These are phyloP conservation scores for Protonemura montana DNA, from an alignment of 2,888 invertebrate genomes.

Conservation along the genomic window DNA sequence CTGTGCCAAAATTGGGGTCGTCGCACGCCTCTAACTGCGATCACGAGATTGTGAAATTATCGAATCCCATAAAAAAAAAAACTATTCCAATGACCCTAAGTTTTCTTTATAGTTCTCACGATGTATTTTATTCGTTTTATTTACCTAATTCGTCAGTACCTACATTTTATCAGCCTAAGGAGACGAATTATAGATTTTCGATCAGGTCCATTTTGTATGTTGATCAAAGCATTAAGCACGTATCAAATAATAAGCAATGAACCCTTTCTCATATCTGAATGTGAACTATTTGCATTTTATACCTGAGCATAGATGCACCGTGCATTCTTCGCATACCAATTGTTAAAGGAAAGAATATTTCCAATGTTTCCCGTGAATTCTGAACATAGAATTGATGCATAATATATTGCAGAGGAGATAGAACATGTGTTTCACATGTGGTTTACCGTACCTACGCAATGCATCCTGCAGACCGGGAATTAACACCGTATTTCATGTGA, in stretches of 20 bases:
- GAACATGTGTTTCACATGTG: neutral
- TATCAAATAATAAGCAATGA: neutral
- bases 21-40: too few species aligned
- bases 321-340: neutral
- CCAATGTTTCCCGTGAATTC: conserved; percentile 1
- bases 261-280: neutral
- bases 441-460: neutral
- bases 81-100: too few species aligned
- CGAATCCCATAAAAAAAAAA: too few species aligned
- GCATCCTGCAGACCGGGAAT: neutral
- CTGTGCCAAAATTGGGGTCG: too few species aligned
- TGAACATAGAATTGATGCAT: neutral
- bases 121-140: neutral
- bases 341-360: neutral
- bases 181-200: neutral
- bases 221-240: neutral
- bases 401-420: neutral
- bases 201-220: neutral
- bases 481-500: neutral
- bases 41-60: too few species aligned
- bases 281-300: conserved; percentile 7
- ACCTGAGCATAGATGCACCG: neutral
- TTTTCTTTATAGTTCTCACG: neutral
- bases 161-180: neutral
- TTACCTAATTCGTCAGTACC: neutral